Evolutionary conservation across 2,113 vertebrate genomes (phyloP).

Genomic region (Benitochromis conjunctus): DNA sequence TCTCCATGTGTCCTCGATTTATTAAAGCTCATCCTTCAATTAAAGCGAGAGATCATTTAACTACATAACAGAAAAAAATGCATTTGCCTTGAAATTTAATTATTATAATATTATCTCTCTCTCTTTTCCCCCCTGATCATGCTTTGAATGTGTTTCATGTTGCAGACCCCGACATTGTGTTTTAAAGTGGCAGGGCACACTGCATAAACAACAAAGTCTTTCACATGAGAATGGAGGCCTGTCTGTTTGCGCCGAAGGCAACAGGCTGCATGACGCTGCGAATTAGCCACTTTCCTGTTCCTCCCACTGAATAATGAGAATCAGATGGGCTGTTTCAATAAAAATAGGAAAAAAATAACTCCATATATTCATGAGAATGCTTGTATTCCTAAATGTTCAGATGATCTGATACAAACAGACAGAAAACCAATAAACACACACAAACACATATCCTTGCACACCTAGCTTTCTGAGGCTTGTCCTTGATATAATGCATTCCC

Average conservation of each 20-base stretch:
- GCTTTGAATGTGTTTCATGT: constrained; percentile 4
- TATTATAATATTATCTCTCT: neutral
- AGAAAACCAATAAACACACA: neutral
- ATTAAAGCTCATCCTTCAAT: neutral
- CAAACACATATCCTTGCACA: neutral
- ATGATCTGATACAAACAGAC: neutral
- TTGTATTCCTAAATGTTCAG: neutral
- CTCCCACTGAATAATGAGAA: constrained; percentile 49
- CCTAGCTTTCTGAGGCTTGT: neutral
- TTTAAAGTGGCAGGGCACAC: neutral
- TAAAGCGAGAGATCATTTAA: neutral
- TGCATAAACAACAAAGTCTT: constrained; percentile 14
- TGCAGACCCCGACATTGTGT: neutral
- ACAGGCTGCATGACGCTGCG: constrained; percentile 45
- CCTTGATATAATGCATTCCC: neutral
- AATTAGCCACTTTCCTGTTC: constrained; percentile 52
- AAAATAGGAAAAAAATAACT: neutral
- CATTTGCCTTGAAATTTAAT: neutral
- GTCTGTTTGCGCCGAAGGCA: constrained; percentile 29
- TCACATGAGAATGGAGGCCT: constrained; percentile 23
- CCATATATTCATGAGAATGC: neutral
- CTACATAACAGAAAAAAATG: neutral
- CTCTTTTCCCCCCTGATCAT: neutral
- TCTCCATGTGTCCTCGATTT: neutral
- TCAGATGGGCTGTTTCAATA: constrained; percentile 36